A percentile compares a stretch with the other conserved stretches of the same genome.
Conservation (phyloP, 2,113 vertebrate genomes). For the Onychorhynchus coronatus region DNA sequence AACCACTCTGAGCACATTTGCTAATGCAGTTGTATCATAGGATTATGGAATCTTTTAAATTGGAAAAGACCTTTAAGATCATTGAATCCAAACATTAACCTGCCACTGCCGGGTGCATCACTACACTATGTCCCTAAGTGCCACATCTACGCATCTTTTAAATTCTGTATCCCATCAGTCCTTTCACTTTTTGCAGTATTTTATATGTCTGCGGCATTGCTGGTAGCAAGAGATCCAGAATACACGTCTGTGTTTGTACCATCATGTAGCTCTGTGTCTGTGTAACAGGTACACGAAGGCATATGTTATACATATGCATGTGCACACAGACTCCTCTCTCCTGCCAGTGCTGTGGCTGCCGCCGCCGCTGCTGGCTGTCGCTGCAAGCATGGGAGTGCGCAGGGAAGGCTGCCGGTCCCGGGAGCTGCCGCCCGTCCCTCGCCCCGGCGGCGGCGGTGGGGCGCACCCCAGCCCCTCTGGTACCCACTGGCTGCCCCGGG, state of each 20-base stretch:
- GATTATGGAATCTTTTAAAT: background rate
- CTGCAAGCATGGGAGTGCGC: background rate
- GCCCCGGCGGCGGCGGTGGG: fast-evolving
- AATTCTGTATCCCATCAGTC: background rate
- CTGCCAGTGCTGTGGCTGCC: background rate
- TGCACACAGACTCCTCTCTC: background rate
- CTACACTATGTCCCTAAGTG: background rate
- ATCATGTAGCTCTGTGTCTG: background rate
- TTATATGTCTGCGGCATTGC: background rate
- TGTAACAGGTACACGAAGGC: background rate
- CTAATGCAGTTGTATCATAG: background rate
- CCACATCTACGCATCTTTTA: background rate
- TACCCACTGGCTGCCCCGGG: background rate
- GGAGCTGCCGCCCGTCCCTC: background rate
- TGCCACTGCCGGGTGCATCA: background rate
- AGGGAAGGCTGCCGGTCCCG: conserved; percentile 10
- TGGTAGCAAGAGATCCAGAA: background rate
- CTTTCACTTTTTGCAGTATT: background rate
- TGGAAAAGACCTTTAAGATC: background rate
- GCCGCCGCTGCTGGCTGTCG: background rate
- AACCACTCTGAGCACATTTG: background rate
- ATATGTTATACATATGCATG: background rate
- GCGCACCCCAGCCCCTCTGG: background rate
- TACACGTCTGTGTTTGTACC: background rate
- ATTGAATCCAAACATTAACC: background rate